phyloP scores from a whole-genome alignment of 2,797 vertebrate species.

The Cottoperca gobio region DNA sequence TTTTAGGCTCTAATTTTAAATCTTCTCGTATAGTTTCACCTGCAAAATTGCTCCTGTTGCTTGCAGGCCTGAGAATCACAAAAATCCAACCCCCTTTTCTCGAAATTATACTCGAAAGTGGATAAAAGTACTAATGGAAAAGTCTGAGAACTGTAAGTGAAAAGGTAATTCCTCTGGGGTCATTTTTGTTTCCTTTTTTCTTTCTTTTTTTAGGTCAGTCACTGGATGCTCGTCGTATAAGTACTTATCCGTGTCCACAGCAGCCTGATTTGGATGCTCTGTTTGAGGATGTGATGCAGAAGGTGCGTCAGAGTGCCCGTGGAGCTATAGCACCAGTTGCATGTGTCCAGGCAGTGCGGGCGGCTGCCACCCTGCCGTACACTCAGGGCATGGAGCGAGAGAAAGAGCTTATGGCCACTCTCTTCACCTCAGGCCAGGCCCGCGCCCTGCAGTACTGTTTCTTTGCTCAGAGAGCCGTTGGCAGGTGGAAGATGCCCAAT shows the following conservation, averaged over 20 bases:
- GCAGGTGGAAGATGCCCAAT: conserved; percentile 85
- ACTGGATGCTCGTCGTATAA: conserved; percentile 83
- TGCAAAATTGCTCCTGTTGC: conserved; percentile 26
- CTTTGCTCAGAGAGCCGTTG: conserved; percentile 87
- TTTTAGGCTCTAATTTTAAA: conserved; percentile 27
- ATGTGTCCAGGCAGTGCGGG: conserved; percentile 88
- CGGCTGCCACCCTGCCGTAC: conserved; percentile 85
- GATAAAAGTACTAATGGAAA: conserved; percentile 23
- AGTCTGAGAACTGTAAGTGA: background rate
- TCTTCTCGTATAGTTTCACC: conserved; percentile 24
- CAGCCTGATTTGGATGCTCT: conserved; percentile 80
- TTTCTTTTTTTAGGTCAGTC: conserved; percentile 80
- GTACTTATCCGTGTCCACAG: conserved; percentile 67
- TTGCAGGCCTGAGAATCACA: conserved; percentile 20
- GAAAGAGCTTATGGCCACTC: conserved; percentile 82
- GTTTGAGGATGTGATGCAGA: conserved; percentile 76
- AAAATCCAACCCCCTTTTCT: conserved; percentile 15
- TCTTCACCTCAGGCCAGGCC: conserved; percentile 88
- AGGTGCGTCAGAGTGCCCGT: conserved; percentile 76
- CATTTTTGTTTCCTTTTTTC: background rate
- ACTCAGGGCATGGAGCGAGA: conserved; percentile 85
- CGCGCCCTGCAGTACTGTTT: conserved; percentile 90
- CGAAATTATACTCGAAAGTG: conserved; percentile 34
- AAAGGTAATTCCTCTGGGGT: conserved; percentile 22
- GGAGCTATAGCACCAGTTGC: conserved; percentile 89